These are phyloP conservation scores for Xiphophorus couchianus DNA, from an alignment of 2,113 vertebrate genomes.

Conservation along the genomic window DNA sequence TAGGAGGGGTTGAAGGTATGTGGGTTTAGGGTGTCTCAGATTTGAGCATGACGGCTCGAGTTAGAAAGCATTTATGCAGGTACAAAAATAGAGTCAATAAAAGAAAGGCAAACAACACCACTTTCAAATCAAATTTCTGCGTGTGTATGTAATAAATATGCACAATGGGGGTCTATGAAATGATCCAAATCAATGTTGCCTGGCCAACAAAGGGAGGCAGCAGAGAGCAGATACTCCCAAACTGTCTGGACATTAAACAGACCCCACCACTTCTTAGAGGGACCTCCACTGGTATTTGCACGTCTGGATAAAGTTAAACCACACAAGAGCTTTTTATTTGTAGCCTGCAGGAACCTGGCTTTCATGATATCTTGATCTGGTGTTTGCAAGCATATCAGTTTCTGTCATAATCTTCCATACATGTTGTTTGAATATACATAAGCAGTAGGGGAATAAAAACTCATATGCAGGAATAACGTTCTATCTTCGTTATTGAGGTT, in stretches of 20 bases:
- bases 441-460: constrained; percentile 56
- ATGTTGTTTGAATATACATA: constrained; percentile 66
- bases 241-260: constrained; percentile 62
- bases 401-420: constrained; percentile 53
- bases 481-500: constrained; percentile 29
- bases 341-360: constrained; percentile 51
- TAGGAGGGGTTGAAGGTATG: constrained; percentile 24
- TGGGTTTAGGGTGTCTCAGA: constrained; percentile 25
- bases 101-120: constrained; percentile 2
- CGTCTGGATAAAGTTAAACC: constrained; percentile 74
- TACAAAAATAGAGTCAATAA: constrained; percentile 9
- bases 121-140: not conserved
- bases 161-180: constrained; percentile 23
- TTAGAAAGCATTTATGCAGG: constrained; percentile 1
- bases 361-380: constrained; percentile 71
- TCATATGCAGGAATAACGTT: constrained; percentile 56
- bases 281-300: constrained; percentile 65
- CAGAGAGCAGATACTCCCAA: constrained; percentile 53
- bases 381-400: constrained; percentile 74
- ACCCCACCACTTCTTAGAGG: constrained; percentile 62
- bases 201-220: constrained; percentile 65
- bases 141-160: not conserved
- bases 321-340: constrained; percentile 76
- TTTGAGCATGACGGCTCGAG: constrained; percentile 22
- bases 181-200: constrained; percentile 36